Base-by-base conservation (phyloP, 2,888 invertebrate genomes). In the Cryptocheilus praepositus region DNA sequence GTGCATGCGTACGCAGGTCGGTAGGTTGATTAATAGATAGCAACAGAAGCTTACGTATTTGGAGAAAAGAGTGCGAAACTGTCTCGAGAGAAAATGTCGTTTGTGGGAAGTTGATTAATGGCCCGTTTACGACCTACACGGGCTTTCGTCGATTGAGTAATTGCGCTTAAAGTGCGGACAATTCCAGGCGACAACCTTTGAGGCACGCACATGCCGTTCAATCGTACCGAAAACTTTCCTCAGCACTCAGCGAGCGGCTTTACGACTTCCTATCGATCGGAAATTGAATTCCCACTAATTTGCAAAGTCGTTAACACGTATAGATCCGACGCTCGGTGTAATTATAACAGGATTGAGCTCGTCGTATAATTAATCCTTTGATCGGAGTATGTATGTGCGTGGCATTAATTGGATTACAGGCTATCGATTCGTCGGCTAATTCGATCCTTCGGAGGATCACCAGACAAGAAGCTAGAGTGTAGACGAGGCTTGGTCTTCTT, bases 401-500 rank as follows among this genome's bases (percentile, higher is more conserved):
- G 58, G 70, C 73, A 77, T 77, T 79, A 79, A 79, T 79, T 79
- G 80, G 77, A 79, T 79, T 76, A 80, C 73, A 53, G 64, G 71
- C 67, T 71, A 71, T 77, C 77, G 80, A 73, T 77, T 73, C 68
- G 67, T 62, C 61, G 43, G 57, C 75, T 79, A 79, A 80, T 80
- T 73, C 73, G 79, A 79, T 75, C 61, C 60, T 57, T 60, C 68
- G 58, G 68, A 36, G 46, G 58, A 58, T 22, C 53, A 4, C 44
- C 36, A 36, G 56, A 56, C 43, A 22, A 36, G 65, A 55, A 58
- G 53, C 60, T 58, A 56, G 49, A 44, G 51, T 19, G 25, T 44
- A 45, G 64, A 72, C 56, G 62, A 16, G 49, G 19, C 60, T 28
- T 16, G 36, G 62, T 61, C 64, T 69, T 62, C 66, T 56, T 36